phyloP scores from a whole-genome alignment of 2,113 vertebrate species.

The Colistium nudipinnis region DNA sequence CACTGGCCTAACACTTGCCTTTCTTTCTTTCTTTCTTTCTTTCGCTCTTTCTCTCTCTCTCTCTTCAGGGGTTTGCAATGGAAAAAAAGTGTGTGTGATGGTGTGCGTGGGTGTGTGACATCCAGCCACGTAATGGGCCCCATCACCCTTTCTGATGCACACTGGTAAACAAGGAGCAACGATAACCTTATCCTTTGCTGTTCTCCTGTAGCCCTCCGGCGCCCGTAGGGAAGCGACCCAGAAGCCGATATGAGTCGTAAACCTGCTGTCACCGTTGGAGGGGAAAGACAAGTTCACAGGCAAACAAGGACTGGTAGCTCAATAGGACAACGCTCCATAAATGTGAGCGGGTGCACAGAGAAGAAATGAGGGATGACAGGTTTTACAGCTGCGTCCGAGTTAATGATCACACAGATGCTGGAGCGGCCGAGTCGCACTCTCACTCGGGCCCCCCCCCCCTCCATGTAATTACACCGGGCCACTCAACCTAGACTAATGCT shows the following conservation, averaged over 20 bases:
- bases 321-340: slow-evolving; percentile 29
- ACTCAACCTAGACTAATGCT: slow-evolving; percentile 72
- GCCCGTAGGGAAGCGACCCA: no score
- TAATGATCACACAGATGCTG: slow-evolving; percentile 71
- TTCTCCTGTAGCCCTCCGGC: no score
- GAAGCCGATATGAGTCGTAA: slow-evolving; percentile 28
- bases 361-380: slow-evolving; percentile 23
- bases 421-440: slow-evolving; percentile 35
- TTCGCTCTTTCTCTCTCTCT: not conserved
- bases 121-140: no score
- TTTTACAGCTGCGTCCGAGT: slow-evolving; percentile 65
- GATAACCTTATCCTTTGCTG: no score
- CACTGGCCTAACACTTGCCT: no score
- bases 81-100: no score
- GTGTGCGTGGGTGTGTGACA: no score
- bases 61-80: no score
- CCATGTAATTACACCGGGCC: slow-evolving; percentile 63
- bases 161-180: no score
- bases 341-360: slow-evolving; percentile 30
- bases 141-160: no score
- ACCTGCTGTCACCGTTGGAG: slow-evolving; percentile 7
- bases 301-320: slow-evolving; percentile 8
- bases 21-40: not conserved
- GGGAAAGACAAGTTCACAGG: slow-evolving; percentile 29
- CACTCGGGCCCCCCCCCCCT: slow-evolving; percentile 33